A percentile compares a stretch with the other conserved stretches of the same genome.
Evolutionary conservation across 2,888 invertebrate genomes (phyloP).

Genomic region (Danaus chrysippus): DNA sequence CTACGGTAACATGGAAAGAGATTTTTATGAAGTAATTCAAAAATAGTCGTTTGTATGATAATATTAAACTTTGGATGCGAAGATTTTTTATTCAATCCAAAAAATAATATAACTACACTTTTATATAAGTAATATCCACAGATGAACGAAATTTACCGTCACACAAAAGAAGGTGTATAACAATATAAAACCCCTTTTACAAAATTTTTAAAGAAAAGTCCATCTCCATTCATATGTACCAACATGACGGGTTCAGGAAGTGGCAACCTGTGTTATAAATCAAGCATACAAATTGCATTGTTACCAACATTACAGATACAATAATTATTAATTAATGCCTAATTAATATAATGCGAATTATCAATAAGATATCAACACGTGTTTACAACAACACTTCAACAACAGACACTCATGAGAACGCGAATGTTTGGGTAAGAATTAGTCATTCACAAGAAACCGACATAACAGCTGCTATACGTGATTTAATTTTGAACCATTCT

Average conservation of each 20-base stretch:
- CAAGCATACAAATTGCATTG: slow-evolving; percentile 42
- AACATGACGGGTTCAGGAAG: slow-evolving; percentile 67
- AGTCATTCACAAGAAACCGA: too few relatives aligned
- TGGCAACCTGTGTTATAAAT: slow-evolving; percentile 68
- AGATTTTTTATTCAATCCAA: too few relatives aligned
- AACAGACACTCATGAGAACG: slow-evolving; percentile 1
- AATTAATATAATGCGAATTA: slow-evolving; percentile 30
- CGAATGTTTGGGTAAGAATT: too few relatives aligned
- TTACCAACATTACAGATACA: background rate
- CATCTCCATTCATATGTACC: slow-evolving; percentile 32
- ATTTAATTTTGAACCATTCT: too few relatives aligned
- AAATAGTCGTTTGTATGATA: background rate
- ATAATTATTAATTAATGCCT: slow-evolving; percentile 9
- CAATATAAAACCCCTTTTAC: too few relatives aligned
- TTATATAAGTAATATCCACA: too few relatives aligned
- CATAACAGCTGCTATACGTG: too few relatives aligned
- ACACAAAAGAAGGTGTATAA: too few relatives aligned
- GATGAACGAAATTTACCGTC: too few relatives aligned
- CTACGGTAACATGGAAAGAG: slow-evolving; percentile 37
- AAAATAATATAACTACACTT: too few relatives aligned
- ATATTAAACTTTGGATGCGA: background rate
- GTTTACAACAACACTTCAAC: slow-evolving; percentile 6
- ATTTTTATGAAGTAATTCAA: background rate
- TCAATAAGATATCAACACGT: slow-evolving; percentile 24
- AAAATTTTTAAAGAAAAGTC: too few relatives aligned